Conservation (phyloP, 1,140 invertebrate genomes). For the Macrotrachela quadricornifera region DNA sequence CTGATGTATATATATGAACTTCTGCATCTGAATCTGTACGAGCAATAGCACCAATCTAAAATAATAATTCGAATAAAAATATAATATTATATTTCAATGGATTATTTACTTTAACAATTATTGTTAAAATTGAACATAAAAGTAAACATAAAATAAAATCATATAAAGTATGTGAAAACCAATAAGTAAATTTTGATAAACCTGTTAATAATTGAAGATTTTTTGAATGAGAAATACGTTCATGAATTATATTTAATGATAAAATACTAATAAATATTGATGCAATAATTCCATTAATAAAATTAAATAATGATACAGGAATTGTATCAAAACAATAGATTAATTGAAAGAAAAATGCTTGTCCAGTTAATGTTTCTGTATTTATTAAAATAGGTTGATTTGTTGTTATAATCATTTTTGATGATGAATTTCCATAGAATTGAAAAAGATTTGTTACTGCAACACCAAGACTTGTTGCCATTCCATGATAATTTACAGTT, state of each 20-base stretch:
- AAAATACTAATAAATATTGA: constrained; percentile 1
- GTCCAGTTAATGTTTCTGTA: not conserved
- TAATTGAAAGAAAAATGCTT: not conserved
- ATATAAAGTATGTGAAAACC: constrained; percentile 4
- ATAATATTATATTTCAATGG: too few species aligned
- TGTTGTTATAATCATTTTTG: not conserved
- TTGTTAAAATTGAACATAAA: not conserved
- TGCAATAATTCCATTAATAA: not conserved
- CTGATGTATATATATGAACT: too few species aligned
- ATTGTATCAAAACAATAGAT: constrained; percentile 3
- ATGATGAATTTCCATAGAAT: not conserved
- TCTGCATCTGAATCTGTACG: too few species aligned
- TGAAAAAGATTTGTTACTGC: not conserved
- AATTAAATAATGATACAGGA: constrained; percentile 4
- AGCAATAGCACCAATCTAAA: too few species aligned
- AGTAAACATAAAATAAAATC: not conserved
- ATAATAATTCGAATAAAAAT: too few species aligned
- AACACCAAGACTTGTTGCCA: constrained; percentile 1
- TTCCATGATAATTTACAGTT: not conserved
- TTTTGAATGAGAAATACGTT: constrained; percentile 1
- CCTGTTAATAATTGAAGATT: constrained; percentile 2
- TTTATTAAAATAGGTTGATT: not conserved
- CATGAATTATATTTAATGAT: not conserved
- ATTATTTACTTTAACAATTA: too few species aligned
- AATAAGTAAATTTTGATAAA: not conserved